phyloP scores from a whole-genome alignment of 2,888 invertebrate genomes.

The Geotrupes spiniger region DNA sequence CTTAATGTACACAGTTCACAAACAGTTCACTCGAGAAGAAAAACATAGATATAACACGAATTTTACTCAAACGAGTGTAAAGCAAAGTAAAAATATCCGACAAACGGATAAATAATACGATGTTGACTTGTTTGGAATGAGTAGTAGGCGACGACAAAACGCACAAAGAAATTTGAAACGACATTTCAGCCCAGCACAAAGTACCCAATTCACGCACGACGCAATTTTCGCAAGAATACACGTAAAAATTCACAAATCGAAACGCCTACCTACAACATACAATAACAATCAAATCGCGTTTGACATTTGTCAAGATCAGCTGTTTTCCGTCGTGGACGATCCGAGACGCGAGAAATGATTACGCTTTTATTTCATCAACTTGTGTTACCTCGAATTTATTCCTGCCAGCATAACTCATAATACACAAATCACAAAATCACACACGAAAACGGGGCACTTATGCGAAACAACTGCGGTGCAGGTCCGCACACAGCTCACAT shows the following conservation, averaged over 20 bases:
- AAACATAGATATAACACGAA: too few species aligned
- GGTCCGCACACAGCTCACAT: constrained; percentile 17
- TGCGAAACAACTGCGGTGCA: neutral
- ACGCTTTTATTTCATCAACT: constrained; percentile 12
- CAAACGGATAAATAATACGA: too few species aligned
- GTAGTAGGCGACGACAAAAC: constrained; percentile 31
- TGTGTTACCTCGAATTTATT: constrained; percentile 62
- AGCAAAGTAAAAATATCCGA: constrained; percentile 39
- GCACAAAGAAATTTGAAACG: constrained; percentile 33
- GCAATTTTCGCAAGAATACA: constrained; percentile 4
- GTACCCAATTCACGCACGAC: neutral
- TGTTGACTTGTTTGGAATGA: constrained; percentile 41
- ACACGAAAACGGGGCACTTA: neutral
- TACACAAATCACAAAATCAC: constrained; percentile 36
- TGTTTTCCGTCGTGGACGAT: constrained; percentile 54
- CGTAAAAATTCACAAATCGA: neutral
- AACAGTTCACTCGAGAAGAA: too few species aligned
- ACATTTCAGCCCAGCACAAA: constrained; percentile 4
- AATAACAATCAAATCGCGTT: constrained; percentile 20
- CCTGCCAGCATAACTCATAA: constrained; percentile 63
- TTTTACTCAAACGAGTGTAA: too few species aligned
- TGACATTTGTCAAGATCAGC: constrained; percentile 56
- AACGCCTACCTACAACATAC: neutral
- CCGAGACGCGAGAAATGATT: constrained; percentile 30
- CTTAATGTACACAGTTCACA: too few species aligned